phyloP scores from a whole-genome alignment of 2,797 vertebrate species.

The Darevskia mixta region DNA sequence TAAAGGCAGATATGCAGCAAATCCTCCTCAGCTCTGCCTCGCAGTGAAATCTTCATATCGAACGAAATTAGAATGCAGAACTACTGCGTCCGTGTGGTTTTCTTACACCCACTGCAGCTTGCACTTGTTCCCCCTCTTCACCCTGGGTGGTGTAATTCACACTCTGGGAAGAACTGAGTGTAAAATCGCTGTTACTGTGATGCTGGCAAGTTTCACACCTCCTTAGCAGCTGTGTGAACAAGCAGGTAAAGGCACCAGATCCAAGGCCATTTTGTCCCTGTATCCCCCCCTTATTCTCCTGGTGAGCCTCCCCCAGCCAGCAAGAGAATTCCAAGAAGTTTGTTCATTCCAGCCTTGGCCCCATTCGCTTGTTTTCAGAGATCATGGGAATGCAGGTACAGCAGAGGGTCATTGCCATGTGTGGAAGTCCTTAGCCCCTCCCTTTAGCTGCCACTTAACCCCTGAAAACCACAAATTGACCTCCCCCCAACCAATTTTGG shows the following conservation, averaged over 20 bases:
- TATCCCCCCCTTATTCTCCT: not conserved
- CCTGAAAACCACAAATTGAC: not conserved
- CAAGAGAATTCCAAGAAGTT: not conserved
- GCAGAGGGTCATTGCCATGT: not conserved
- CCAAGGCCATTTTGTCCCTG: conserved; percentile 5
- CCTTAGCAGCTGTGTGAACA: conserved; percentile 19
- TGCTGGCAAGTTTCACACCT: conserved; percentile 35
- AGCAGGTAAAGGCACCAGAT: conserved; percentile 1
- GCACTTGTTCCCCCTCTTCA: conserved; percentile 29
- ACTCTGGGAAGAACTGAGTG: conserved; percentile 16
- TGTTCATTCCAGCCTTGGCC: not conserved
- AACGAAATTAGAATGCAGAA: conserved; percentile 4
- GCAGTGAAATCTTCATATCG: not conserved
- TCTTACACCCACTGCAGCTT: conserved; percentile 14
- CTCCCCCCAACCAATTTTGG: too few relatives aligned
- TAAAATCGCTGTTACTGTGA: conserved; percentile 38
- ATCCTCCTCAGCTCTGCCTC: not conserved
- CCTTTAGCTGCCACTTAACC: not conserved
- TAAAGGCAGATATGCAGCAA: not conserved
- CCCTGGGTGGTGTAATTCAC: conserved; percentile 37
- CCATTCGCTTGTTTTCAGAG: not conserved
- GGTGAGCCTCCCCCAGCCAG: not conserved
- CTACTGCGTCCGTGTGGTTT: not conserved
- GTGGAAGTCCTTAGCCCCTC: not conserved
- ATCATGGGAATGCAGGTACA: not conserved